These are phyloP conservation scores for Rhynchophorus ferrugineus DNA, from an alignment of 1,140 invertebrate species.

Conservation along the genomic window DNA sequence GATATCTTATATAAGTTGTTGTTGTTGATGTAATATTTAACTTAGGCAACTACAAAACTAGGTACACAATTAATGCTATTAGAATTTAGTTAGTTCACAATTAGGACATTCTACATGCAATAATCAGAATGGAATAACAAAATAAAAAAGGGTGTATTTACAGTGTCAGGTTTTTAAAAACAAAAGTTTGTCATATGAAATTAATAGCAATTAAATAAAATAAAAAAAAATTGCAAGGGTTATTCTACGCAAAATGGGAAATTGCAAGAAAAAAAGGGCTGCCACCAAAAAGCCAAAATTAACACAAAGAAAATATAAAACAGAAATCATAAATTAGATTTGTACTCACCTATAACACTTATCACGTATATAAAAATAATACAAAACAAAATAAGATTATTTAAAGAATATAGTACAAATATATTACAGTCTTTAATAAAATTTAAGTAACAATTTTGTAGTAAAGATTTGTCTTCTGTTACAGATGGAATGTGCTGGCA, in stretches of 20 bases:
- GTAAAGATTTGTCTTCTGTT: slow-evolving; percentile 4
- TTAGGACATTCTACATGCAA: no score
- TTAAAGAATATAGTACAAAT: background rate
- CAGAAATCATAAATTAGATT: slow-evolving; percentile 1
- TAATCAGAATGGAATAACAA: no score
- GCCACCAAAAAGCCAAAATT: slow-evolving; percentile 8
- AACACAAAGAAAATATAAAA: slow-evolving; percentile 5
- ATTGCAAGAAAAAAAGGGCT: slow-evolving; percentile 3
- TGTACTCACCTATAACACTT: slow-evolving; percentile 17
- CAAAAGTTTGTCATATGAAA: background rate
- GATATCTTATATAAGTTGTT: no score
- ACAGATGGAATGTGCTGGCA: slow-evolving; percentile 21
- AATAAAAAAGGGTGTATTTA: no score
- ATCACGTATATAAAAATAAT: slow-evolving; percentile 5
- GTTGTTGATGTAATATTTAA: no score
- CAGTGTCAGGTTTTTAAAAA: no score
- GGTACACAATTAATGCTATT: no score
- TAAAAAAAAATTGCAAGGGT: slow-evolving; percentile 4
- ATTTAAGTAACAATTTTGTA: background rate
- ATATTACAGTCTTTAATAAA: background rate
- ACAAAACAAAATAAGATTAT: background rate
- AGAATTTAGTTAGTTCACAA: no score
- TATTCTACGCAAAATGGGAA: slow-evolving; percentile 14
- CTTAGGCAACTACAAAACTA: no score
- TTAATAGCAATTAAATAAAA: background rate